These are phyloP conservation scores for Ectropis grisescens DNA, from an alignment of 1,140 invertebrate species.

Conservation along the genomic window DNA sequence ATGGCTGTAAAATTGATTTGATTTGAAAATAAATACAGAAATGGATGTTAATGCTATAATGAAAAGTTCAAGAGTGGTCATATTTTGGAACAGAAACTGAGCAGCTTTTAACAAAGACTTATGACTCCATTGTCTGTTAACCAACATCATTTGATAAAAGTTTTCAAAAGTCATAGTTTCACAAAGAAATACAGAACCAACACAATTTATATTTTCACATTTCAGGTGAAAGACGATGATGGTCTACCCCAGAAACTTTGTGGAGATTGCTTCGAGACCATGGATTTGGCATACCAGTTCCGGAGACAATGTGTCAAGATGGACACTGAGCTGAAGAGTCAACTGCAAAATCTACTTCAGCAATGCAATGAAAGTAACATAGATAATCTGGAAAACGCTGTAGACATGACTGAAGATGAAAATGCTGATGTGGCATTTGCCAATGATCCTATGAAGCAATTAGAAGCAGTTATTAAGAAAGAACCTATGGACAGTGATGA, in stretches of 20 bases:
- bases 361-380: slow-evolving; percentile 19
- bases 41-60: too few relatives aligned
- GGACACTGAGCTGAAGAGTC: slow-evolving; percentile 47
- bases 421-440: slow-evolving; percentile 22
- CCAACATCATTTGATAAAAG: neutral
- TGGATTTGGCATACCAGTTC: slow-evolving; percentile 59
- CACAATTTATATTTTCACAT: slow-evolving; percentile 10
- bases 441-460: slow-evolving; percentile 46
- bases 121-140: neutral
- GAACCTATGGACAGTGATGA: slow-evolving; percentile 53
- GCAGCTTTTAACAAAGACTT: neutral
- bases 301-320: slow-evolving; percentile 58
- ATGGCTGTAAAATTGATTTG: too few relatives aligned
- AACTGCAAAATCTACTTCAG: slow-evolving; percentile 28
- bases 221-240: slow-evolving; percentile 54
- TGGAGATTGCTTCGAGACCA: slow-evolving; percentile 34
- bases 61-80: neutral
- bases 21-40: too few relatives aligned
- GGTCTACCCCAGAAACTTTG: slow-evolving; percentile 57
- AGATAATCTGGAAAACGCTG: slow-evolving; percentile 13
- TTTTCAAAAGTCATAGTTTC: too few relatives aligned
- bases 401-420: slow-evolving; percentile 19
- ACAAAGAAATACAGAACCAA: slow-evolving; percentile 1
- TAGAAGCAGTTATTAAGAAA: slow-evolving; percentile 50
- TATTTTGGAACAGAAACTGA: neutral